phyloP scores from a whole-genome alignment of 2,797 vertebrate species.

The Steatocranus sp. region DNA sequence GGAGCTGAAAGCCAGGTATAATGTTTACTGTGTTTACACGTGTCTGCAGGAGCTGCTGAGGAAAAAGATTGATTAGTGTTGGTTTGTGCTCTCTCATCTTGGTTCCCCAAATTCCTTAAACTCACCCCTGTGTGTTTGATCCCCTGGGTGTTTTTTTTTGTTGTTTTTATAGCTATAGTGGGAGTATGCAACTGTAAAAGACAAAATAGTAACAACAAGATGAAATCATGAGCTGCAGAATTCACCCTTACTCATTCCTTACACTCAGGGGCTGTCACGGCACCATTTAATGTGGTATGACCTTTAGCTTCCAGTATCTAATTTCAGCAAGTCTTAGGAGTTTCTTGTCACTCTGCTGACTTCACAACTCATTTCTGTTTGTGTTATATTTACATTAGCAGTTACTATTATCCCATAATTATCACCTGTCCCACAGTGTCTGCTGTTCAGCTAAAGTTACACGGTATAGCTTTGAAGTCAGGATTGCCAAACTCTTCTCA shows the following conservation, averaged over 20 bases:
- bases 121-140: neutral
- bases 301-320: neutral
- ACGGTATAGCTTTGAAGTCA: neutral
- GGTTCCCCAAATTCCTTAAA: neutral
- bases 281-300: neutral
- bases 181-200: rapidly evolving
- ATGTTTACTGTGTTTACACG: neutral
- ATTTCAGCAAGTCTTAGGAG: neutral
- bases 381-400: neutral
- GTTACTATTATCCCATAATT: neutral
- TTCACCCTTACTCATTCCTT: neutral
- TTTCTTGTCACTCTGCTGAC: neutral
- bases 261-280: neutral
- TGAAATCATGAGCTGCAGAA: neutral
- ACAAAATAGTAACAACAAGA: neutral
- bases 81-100: rapidly evolving
- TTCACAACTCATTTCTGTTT: neutral
- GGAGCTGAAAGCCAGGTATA: constrained; percentile 92
- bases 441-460: neutral
- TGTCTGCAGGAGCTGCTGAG: neutral
- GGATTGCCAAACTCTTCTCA: rapidly evolving
- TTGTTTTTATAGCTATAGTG: neutral
- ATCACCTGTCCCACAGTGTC: neutral
- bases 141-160: rapidly evolving
- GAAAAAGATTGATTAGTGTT: neutral